Evolutionary conservation across 2,888 invertebrate genomes (phyloP).

Genomic region (Cancer borealis): DNA sequence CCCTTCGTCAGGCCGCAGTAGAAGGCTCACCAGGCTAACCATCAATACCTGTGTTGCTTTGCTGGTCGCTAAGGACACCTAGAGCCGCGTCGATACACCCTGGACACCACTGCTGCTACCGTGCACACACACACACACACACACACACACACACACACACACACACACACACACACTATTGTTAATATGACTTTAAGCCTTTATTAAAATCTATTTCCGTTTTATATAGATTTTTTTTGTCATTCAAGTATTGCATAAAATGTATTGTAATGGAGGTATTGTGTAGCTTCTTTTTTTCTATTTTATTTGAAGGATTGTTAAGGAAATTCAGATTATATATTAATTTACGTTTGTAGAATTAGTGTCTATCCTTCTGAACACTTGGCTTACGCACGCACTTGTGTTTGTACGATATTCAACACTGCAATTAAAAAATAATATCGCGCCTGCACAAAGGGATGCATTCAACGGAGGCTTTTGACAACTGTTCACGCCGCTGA

Average conservation of each 20-base stretch:
- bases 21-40: background rate
- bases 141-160: background rate
- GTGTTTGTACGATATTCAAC: background rate
- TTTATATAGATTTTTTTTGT: background rate
- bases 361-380: background rate
- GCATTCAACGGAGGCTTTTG: background rate
- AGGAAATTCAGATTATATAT: background rate
- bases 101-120: background rate
- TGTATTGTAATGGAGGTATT: background rate
- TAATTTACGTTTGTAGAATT: background rate
- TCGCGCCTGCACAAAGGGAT: background rate
- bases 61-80: background rate
- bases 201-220: background rate
- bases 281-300: background rate
- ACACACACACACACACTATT: background rate
- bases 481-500: background rate
- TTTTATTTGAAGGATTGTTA: background rate
- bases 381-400: background rate
- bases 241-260: background rate
- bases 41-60: background rate
- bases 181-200: background rate
- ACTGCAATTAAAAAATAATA: background rate
- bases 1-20: background rate
- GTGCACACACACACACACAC: constrained; percentile 11
- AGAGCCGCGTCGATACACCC: background rate